These are phyloP conservation scores for Perognathus longimembris DNA, from an alignment of 2,113 vertebrate species.

Conservation along the genomic window DNA sequence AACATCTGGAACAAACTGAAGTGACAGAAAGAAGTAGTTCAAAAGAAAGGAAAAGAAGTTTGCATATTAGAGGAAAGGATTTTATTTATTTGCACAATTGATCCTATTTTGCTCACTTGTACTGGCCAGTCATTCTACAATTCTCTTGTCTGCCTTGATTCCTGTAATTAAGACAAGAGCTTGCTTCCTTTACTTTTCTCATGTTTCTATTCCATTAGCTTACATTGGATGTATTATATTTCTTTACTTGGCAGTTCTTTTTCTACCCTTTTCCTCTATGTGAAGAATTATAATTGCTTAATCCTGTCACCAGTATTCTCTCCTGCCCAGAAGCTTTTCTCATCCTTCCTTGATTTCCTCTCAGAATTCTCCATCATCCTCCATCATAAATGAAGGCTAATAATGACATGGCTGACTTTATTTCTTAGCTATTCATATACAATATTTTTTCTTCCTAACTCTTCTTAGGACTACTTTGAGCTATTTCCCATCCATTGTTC, in stretches of 20 bases:
- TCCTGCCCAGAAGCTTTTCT: neutral
- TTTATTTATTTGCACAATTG: neutral
- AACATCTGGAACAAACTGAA: neutral
- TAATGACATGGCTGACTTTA: neutral
- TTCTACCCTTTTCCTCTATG: neutral
- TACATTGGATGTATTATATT: too few species aligned
- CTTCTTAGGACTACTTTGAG: neutral
- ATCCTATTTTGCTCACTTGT: neutral
- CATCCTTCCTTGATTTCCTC: neutral
- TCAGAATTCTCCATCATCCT: neutral
- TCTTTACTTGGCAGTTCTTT: too few species aligned
- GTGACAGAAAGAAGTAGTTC: neutral
- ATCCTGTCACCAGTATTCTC: neutral
- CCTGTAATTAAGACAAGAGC: neutral
- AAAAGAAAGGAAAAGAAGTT: neutral
- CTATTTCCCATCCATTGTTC: neutral
- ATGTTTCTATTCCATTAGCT: neutral
- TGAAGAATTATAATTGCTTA: neutral
- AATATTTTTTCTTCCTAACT: neutral
- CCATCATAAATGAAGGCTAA: neutral
- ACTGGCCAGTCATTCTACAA: neutral
- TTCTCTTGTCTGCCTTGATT: neutral
- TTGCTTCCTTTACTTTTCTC: neutral
- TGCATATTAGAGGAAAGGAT: neutral
- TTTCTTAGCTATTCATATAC: neutral